A percentile compares a stretch with the other conserved stretches of the same genome.
phyloP scores from a whole-genome alignment of 2,888 invertebrate genomes.

The Cyrtodaria siliqua region DNA sequence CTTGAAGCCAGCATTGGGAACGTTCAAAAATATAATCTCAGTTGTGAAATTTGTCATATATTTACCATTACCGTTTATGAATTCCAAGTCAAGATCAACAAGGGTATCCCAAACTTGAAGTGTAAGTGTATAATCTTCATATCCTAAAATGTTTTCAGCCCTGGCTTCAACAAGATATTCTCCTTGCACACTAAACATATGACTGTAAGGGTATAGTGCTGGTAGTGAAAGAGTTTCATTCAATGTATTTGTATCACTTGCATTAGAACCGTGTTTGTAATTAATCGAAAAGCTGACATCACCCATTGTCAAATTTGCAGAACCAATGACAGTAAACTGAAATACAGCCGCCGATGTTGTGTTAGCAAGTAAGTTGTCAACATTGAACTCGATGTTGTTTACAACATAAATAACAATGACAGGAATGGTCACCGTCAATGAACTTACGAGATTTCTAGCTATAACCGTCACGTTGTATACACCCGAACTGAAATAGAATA shows the following conservation, averaged over 20 bases:
- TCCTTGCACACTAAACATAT: constrained; percentile 42
- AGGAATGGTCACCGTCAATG: constrained; percentile 22
- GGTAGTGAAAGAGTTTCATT: background rate
- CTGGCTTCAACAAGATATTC: constrained; percentile 27
- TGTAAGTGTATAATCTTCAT: constrained; percentile 4
- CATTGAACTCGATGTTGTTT: constrained; percentile 40
- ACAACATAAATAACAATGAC: constrained; percentile 45
- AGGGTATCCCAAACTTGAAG: constrained; percentile 50
- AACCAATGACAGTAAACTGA: constrained; percentile 6
- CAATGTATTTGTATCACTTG: background rate
- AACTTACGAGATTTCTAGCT: constrained; percentile 46
- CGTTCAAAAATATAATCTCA: constrained; percentile 45
- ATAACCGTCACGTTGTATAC: constrained; percentile 24
- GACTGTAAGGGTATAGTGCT: background rate
- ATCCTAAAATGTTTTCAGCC: constrained; percentile 34
- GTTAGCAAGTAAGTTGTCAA: constrained; percentile 20
- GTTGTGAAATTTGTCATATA: constrained; percentile 56
- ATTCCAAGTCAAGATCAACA: constrained; percentile 23
- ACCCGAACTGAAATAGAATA: constrained; percentile 29
- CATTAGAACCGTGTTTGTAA: constrained; percentile 21
- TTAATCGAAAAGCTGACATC: constrained; percentile 34
- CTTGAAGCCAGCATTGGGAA: constrained; percentile 45
- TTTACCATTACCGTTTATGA: constrained; percentile 35
- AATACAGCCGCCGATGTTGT: constrained; percentile 38
- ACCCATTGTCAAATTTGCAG: constrained; percentile 44